Evolutionary conservation across 2,888 invertebrate species (phyloP), one percentile per base, ranked within the genome.

Genomic region (Rhodophaea formosa): DNA sequence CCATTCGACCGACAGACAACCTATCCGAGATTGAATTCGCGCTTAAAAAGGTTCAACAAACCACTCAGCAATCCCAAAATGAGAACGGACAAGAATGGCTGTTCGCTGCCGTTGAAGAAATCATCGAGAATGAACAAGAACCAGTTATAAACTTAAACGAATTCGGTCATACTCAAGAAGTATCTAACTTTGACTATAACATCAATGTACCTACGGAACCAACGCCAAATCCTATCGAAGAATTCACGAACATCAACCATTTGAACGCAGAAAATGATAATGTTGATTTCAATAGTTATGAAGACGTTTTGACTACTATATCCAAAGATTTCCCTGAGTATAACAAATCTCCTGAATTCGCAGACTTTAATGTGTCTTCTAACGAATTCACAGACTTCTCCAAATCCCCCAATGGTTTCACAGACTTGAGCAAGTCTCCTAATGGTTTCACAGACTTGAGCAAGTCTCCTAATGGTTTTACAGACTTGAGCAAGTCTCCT

Each of bases 11-110:
- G 3, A 55, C 45, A 17, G 77, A 75, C 59, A 76, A 77, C 49
- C 65, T 69, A 30, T 61, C 67, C 1, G 80, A 82, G 35, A 68
- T 86, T 0, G 77, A 79, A 46, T 62, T 71, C 1, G 87, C 84
- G 0, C 57, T 85, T 0, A 73, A 75, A 14, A 76, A 71, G 10
- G 77, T 84, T 0, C 71, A 80, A 8, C 71, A 77, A 7, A 74
- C 79, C 17, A 71, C 77, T 0, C 70, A 74, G 12, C 70, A 67
- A 42, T 60, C 73, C 0, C 75, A 76, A 51, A 78, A 78, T 12
- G 81, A 84, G 14, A 68, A 74, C 0, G 77, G 72, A 0, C 70
- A 76, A 6, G 64, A 62, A 5, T 65, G 60, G 60, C 52, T 65
- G 15, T 66, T 75, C 60, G 61, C 80, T 8, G 75, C 80, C 2